A percentile compares a stretch with the other conserved stretches of the same genome.
Evolutionary conservation across 2,797 vertebrate genomes (phyloP).

Genomic region (Antennarius maculatus): DNA sequence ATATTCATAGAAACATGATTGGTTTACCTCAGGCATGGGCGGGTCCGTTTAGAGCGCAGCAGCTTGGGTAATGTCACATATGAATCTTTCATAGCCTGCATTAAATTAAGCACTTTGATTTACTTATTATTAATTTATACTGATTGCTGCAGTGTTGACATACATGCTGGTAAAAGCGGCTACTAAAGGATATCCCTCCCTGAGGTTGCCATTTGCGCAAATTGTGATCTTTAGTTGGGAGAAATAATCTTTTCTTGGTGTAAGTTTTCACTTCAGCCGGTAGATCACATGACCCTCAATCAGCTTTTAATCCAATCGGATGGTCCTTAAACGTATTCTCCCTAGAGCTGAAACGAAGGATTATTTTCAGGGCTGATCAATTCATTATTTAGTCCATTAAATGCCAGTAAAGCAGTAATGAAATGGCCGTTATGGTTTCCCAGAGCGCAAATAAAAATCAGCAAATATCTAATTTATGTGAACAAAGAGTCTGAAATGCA

Average conservation of each 20-base stretch:
- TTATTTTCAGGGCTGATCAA: constrained; percentile 8
- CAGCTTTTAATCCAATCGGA: background rate
- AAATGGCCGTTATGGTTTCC: background rate
- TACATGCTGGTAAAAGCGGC: constrained; percentile 55
- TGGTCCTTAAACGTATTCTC: background rate
- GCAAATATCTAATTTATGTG: background rate
- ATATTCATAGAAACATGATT: constrained; percentile 76
- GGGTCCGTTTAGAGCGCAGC: constrained; percentile 66
- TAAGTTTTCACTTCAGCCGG: background rate
- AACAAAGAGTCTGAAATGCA: background rate
- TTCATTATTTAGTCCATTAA: constrained; percentile 9
- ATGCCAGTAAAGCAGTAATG: background rate
- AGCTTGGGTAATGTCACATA: constrained; percentile 80
- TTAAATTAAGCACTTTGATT: constrained; percentile 82
- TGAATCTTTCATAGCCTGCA: constrained; percentile 80
- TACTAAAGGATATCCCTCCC: constrained; percentile 57
- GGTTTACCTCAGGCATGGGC: constrained; percentile 71
- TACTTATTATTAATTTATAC: constrained; percentile 80
- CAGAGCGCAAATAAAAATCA: background rate
- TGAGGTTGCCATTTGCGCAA: constrained; percentile 56
- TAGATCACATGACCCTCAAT: background rate
- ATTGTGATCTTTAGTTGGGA: constrained; percentile 46
- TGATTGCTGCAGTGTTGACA: constrained; percentile 71
- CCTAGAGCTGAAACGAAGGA: background rate
- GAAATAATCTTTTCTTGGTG: constrained; percentile 17